Evolutionary conservation across 2,888 invertebrate species (phyloP), one percentile per base, ranked within the genome.

Genomic region (Morinoia aosen): DNA sequence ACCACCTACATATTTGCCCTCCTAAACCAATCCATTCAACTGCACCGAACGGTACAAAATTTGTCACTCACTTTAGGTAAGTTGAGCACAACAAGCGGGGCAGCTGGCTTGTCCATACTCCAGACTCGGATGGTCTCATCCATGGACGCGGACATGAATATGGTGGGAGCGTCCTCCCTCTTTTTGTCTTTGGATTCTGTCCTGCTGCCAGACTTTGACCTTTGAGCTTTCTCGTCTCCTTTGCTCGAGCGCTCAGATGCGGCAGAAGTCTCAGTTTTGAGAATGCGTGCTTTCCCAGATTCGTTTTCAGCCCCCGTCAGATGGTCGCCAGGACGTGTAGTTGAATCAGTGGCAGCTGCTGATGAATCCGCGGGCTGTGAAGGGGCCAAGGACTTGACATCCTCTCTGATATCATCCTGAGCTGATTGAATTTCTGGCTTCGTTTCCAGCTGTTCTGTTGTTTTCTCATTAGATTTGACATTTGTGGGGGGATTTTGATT

Each of bases 91-190:
- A 95, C 95, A 76, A 95, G 95, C 12, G 96, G 94, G 48, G 91
- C 58, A 16, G 88, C 88, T 19, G 33, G 88, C 57, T 96, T 95
- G 88, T 96, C 96, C 48, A 96, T 40, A 48, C 96, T 95, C 96
- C 96, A 96, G 39, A 96, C 95, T 33, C 96, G 91, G 88, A 96
- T 90, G 58, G 96, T 96, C 58, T 96, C 96, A 57, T 96, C 96
- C 40, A 96, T 95, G 76, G 96, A 95, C 7, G 96, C 88, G 10
- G 96, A 96, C 58, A 96, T 95, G 96, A 96, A 96, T 58, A 96
- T 95, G 64, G 95, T 88, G 48, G 96, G 94, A 8, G 93, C 93
- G 56, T 96, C 96, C 1, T 96, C 96, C 16, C 58, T 64, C 8
- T 91, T 95, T 25, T 90, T 90, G 40, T 90, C 90, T 48, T 48